Conservation (phyloP, 2,113 vertebrate species). For the Hymenochirus boettgeri region DNA sequence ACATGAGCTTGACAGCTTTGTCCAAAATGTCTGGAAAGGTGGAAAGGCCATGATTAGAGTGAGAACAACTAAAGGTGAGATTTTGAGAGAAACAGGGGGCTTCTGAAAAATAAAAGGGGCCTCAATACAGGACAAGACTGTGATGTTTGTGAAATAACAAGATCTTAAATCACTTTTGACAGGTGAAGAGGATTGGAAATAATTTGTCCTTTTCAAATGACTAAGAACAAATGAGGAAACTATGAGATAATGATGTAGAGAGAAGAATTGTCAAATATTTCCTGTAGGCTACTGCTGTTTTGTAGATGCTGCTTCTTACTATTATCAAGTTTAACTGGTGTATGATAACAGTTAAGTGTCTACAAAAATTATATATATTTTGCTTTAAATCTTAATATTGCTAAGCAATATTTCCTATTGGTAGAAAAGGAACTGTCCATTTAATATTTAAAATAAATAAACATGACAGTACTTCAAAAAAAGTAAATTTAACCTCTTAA, state of each 20-base stretch:
- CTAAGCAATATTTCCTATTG: no score
- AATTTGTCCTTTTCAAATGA: conserved; percentile 55
- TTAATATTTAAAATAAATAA: no score
- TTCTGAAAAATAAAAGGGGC: conserved; percentile 18
- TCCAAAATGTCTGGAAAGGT: conserved; percentile 16
- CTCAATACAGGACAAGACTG: background rate
- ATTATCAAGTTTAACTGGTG: no score
- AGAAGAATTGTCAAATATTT: conserved; percentile 29
- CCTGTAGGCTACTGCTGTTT: no score
- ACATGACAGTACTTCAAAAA: no score
- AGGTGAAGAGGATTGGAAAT: conserved; percentile 62
- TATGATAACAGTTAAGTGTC: no score
- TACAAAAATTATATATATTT: no score
- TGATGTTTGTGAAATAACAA: conserved; percentile 46
- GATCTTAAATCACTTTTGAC: conserved; percentile 56
- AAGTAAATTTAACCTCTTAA: no score
- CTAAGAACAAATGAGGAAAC: conserved; percentile 24
- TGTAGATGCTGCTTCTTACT: no score
- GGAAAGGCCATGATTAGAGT: conserved; percentile 31
- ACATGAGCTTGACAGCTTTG: conserved; percentile 26
- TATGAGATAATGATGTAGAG: conserved; percentile 63
- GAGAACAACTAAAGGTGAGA: conserved; percentile 26
- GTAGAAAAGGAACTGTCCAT: no score
- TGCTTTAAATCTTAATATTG: no score
- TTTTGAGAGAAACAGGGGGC: background rate